Base-by-base conservation (phyloP, 2,113 vertebrate genomes). In the Cololabis saira region DNA sequence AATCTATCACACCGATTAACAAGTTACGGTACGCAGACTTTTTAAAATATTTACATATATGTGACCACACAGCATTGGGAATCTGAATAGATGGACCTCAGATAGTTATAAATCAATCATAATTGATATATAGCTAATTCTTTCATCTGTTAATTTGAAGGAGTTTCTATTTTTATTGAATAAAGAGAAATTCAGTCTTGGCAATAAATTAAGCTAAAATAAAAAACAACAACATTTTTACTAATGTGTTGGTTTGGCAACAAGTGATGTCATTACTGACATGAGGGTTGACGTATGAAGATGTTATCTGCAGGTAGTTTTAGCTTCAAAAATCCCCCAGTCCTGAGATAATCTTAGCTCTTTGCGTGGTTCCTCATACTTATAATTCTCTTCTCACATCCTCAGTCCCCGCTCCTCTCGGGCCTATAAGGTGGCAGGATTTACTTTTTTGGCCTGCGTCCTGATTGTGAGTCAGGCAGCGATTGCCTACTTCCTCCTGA, bases 401-500 rank as follows among this genome's bases (percentile, higher is more conserved):
- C 44, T 40, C 62, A 87, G 85, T 2, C 47, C 61, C 0, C 52
- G 71, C 4, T 43, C 81, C 12, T 21, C 59, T 4, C 78, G 58
- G 11, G 85, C 85, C 48, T 84, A 82, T 5, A 93, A 87, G 55
- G 81, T 92, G 45, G 74, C 89, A 4, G 91, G 87, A 14, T 0
- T 93, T 4, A 89, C 89, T 21, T 56, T 93, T 63, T 13, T 93
- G 76, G 91, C 84, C 50, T 87, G 85, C 17, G 64, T 90, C 19
- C 87, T 93, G 71, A 83, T 93, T 15, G 80, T 77, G 7, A 84
- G 91, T 18, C 92, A 93, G 81, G 87, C 40, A 0, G 53, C 88
- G 51, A 83, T 82, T 0, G 80, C 56, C 41, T 93, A 90, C 80
- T 85, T 92, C 41, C 61, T 92, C 44, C n/a, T 89, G 53, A 76